A percentile compares a stretch with the other conserved stretches of the same genome.
Conservation (phyloP, 2,113 vertebrate genomes). For the Engraulis encrasicolus region DNA sequence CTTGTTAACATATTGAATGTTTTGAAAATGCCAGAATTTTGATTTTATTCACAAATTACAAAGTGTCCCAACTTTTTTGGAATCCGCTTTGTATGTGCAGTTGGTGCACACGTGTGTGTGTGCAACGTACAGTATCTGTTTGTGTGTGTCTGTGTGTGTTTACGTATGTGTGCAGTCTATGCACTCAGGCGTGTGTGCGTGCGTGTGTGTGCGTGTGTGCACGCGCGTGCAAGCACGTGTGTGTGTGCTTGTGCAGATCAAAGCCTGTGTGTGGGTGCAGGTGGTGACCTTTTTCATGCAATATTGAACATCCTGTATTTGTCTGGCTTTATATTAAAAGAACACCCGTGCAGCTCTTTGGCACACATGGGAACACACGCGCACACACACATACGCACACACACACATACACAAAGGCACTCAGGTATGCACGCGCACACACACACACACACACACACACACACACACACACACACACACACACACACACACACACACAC, state of each 20-base stretch:
- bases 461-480: constrained; percentile 2
- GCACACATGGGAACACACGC: neutral
- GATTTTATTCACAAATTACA: no score
- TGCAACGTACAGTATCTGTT: no score
- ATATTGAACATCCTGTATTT: constrained; percentile 67
- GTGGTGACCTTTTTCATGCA: constrained; percentile 66
- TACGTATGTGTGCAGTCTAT: neutral
- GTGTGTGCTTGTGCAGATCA: constrained; percentile 35
- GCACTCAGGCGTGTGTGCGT: neutral
- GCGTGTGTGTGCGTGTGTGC: neutral
- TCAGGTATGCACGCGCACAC: neutral
- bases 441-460: neutral
- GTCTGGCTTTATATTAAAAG: constrained; percentile 66
- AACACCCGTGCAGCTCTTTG: constrained; percentile 1
- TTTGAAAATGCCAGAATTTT: no score
- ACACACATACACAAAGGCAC: neutral
- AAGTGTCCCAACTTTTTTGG: no score
- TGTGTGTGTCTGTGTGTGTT: no score
- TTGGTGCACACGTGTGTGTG: no score
- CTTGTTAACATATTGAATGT: no score
- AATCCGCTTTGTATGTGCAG: no score
- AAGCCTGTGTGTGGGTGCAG: constrained; percentile 57
- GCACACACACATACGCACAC: neutral
- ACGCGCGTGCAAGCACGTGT: neutral
- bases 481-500: neutral